phyloP scores from a whole-genome alignment of 2,797 vertebrate genomes.

The Scarus forsteni region DNA sequence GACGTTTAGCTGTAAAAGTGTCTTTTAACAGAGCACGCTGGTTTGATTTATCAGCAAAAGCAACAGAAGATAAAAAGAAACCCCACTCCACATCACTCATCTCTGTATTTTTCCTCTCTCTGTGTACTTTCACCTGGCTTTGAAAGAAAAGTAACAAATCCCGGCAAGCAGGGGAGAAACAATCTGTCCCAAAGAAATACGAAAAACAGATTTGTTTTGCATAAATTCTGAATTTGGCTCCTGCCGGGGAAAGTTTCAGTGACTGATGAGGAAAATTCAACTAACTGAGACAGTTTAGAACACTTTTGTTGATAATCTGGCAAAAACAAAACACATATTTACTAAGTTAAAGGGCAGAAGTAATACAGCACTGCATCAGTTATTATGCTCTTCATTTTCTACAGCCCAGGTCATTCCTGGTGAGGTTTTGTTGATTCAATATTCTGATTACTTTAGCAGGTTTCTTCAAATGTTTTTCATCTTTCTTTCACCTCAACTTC shows the following conservation, averaged over 20 bases:
- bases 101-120: background rate
- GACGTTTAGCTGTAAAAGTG: slow-evolving; percentile 6
- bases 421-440: background rate
- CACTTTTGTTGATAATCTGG: slow-evolving; percentile 41
- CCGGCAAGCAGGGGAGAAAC: slow-evolving; percentile 22
- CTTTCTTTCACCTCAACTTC: background rate
- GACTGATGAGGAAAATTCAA: slow-evolving; percentile 59
- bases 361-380: background rate
- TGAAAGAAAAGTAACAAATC: slow-evolving; percentile 27
- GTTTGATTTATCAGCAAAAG: slow-evolving; percentile 1
- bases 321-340: slow-evolving; percentile 3
- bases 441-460: background rate
- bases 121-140: slow-evolving; percentile 20
- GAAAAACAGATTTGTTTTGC: slow-evolving; percentile 71
- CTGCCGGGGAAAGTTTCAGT: slow-evolving; percentile 34
- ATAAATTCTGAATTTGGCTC: slow-evolving; percentile 36
- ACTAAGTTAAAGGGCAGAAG: background rate
- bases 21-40: background rate
- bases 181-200: slow-evolving; percentile 35
- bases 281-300: slow-evolving; percentile 32
- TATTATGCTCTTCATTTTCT: background rate
- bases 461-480: background rate
- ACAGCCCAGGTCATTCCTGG: background rate
- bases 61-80: background rate
- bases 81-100: slow-evolving; percentile 1